Percentiles rank a stretch among this genome's conserved stretches.
phyloP scores from a whole-genome alignment of 1,140 invertebrate species.

The Aphaenogaster rudis region DNA sequence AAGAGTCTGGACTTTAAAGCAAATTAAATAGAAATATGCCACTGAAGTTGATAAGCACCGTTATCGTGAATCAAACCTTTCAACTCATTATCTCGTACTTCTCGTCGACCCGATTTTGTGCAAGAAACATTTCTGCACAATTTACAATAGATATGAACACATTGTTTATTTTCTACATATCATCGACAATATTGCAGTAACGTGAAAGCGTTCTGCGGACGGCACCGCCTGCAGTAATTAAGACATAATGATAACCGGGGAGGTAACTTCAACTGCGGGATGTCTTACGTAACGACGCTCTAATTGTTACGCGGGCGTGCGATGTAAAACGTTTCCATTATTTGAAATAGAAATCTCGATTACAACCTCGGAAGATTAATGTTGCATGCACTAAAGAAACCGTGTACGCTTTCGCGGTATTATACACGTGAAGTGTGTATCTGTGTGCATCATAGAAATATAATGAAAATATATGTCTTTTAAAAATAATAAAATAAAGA shows the following conservation, averaged over 20 bases:
- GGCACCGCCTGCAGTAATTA: constrained; percentile 21
- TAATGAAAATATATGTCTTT: neutral
- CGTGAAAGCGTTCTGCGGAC: neutral
- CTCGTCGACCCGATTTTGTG: neutral
- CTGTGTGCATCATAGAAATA: neutral
- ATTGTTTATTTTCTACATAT: neutral
- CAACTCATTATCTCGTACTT: neutral
- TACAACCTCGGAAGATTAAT: constrained; percentile 15
- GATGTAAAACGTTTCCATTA: constrained; percentile 27
- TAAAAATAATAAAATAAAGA: neutral
- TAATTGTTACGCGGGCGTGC: constrained; percentile 35
- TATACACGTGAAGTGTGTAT: neutral
- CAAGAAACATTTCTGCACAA: neutral
- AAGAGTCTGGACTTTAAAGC: neutral
- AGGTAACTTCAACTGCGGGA: constrained; percentile 9
- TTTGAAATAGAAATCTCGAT: constrained; percentile 24
- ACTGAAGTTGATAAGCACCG: neutral
- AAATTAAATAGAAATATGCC: constrained; percentile 23
- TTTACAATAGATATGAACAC: neutral
- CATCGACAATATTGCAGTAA: neutral
- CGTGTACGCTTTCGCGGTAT: neutral
- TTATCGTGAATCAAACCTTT: neutral
- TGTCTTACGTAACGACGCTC: constrained; percentile 3
- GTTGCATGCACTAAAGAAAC: neutral
- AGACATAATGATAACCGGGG: constrained; percentile 37